These are phyloP conservation scores for Prunella strophiata DNA, from an alignment of 2,797 vertebrate species.

Conservation along the genomic window DNA sequence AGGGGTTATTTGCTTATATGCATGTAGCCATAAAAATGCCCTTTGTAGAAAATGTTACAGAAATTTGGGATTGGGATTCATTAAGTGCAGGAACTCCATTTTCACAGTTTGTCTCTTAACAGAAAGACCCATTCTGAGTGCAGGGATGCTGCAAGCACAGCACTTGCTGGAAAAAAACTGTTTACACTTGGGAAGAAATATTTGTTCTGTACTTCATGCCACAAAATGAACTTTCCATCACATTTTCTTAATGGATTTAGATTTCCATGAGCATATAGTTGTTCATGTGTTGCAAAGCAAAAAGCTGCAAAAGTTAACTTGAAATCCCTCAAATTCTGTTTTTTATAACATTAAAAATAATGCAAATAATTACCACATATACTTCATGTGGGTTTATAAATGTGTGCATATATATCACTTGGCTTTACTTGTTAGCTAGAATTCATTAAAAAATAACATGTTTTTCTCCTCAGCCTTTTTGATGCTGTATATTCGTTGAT, in stretches of 20 bases:
- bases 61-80: neutral
- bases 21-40: neutral
- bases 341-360: neutral
- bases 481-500: slow-evolving; percentile 96
- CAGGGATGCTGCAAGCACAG: neutral
- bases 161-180: neutral
- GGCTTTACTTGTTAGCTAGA: neutral
- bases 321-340: neutral
- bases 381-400: neutral
- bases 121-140: neutral
- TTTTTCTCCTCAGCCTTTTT: slow-evolving; percentile 87
- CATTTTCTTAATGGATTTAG: neutral
- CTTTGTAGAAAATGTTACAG: neutral
- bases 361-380: neutral
- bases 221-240: neutral
- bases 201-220: neutral
- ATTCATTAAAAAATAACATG: neutral
- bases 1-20: neutral
- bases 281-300: neutral
- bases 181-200: neutral
- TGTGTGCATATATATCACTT: neutral
- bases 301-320: neutral
- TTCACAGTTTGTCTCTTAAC: neutral
- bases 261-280: neutral
- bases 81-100: neutral